Evolutionary conservation across 2,797 vertebrate genomes (phyloP).

Genomic region (Oreonectes daqikongensis): DNA sequence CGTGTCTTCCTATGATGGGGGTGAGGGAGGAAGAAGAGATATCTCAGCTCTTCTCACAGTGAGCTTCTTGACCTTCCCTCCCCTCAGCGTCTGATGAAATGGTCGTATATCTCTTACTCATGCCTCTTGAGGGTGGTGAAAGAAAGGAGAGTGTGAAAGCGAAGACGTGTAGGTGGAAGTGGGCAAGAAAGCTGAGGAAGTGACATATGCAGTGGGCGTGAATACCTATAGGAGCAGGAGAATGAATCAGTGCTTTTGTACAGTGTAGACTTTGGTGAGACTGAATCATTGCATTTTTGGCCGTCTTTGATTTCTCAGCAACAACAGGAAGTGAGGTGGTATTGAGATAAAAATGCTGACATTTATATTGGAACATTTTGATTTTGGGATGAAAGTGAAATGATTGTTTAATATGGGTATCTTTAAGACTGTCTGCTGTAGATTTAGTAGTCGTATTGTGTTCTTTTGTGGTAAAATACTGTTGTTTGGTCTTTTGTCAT

Average conservation of each 20-base stretch:
- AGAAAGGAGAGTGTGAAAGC: conserved; percentile 43
- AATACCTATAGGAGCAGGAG: conserved; percentile 38
- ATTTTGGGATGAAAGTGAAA: not conserved
- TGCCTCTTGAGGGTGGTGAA: conserved; percentile 38
- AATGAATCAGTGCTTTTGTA: conserved; percentile 48
- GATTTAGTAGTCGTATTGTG: not conserved
- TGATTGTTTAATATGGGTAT: not conserved
- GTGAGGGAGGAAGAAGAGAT: conserved; percentile 16
- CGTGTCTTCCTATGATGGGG: conserved; percentile 20
- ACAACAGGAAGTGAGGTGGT: not conserved
- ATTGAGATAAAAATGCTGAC: conserved; percentile 1
- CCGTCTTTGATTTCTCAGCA: conserved; percentile 35
- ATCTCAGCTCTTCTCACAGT: conserved; percentile 30
- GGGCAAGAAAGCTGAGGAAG: conserved; percentile 26
- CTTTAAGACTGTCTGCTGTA: not conserved
- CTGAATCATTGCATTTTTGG: conserved; percentile 34
- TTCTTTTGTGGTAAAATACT: conserved; percentile 6
- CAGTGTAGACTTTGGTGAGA: conserved; percentile 43
- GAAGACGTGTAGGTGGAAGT: conserved; percentile 38
- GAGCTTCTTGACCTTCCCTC: conserved; percentile 20
- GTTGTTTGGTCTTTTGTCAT: not conserved
- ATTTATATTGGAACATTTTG: conserved; percentile 15
- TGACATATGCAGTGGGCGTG: conserved; percentile 13
- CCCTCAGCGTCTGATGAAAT: conserved; percentile 39
- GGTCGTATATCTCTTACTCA: conserved; percentile 50